Percentiles rank a stretch among this genome's conserved stretches.
phyloP scores from a whole-genome alignment of 2,113 vertebrate genomes.

The Eleginops maclovinus region DNA sequence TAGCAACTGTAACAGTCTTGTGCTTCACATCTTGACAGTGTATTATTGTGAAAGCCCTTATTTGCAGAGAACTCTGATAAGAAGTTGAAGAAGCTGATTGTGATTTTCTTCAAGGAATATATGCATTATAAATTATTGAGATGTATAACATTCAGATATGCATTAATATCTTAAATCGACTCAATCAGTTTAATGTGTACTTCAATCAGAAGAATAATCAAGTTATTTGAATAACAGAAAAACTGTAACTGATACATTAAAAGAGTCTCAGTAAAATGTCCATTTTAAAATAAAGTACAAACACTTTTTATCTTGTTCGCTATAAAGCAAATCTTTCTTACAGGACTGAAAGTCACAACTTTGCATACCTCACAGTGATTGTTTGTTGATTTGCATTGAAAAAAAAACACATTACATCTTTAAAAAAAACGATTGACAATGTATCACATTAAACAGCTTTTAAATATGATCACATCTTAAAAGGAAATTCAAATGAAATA shows the following conservation, averaged over 20 bases:
- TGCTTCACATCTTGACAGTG: conserved; percentile 35
- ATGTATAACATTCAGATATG: conserved; percentile 39
- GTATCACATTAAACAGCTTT: conserved; percentile 46
- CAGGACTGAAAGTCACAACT: conserved; percentile 20
- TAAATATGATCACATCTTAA: conserved; percentile 63
- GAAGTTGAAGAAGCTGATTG: conserved; percentile 22
- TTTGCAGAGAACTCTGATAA: conserved; percentile 26
- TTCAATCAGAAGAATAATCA: conserved; percentile 34
- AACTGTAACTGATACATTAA: background rate
- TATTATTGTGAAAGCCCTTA: conserved; percentile 9
- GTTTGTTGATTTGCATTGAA: conserved; percentile 55
- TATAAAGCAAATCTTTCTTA: conserved; percentile 19
- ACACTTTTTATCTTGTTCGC: background rate
- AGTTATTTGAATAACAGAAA: conserved; percentile 5
- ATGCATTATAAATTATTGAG: conserved; percentile 30
- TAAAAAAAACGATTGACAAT: conserved; percentile 50
- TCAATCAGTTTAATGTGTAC: conserved; percentile 17
- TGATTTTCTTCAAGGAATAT: conserved; percentile 17
- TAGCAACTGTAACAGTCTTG: conserved; percentile 32
- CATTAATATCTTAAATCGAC: background rate
- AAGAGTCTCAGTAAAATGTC: conserved; percentile 1
- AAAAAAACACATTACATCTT: conserved; percentile 28
- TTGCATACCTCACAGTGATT: conserved; percentile 62
- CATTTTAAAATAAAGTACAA: conserved; percentile 18
- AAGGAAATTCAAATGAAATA: conserved; percentile 34